phyloP scores from a whole-genome alignment of 2,113 vertebrate genomes.

The Noctilio leporinus region DNA sequence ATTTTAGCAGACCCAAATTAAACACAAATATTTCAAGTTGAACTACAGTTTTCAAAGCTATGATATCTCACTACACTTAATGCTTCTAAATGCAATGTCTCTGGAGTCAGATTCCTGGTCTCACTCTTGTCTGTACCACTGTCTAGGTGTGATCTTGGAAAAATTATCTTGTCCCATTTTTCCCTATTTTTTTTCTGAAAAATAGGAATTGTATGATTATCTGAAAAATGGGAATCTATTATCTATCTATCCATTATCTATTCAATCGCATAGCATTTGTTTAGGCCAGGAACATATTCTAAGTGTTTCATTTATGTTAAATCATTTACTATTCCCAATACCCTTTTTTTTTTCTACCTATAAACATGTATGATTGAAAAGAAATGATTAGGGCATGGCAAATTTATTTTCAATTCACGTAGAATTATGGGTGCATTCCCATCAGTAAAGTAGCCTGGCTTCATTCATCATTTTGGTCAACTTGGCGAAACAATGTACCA shows the following conservation, averaged over 20 bases:
- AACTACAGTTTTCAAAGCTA: background rate
- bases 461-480: background rate
- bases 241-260: background rate
- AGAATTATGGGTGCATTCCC: background rate
- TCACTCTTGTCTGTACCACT: background rate
- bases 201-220: background rate
- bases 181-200: background rate
- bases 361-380: background rate
- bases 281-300: background rate
- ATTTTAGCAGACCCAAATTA: background rate
- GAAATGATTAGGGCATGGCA: background rate
- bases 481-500: background rate
- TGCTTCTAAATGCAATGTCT: background rate
- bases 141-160: background rate
- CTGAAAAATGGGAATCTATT: background rate
- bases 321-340: background rate
- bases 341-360: background rate
- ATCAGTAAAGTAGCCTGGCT: background rate
- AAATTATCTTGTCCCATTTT: background rate
- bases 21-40: background rate
- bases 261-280: background rate
- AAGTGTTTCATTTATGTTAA: background rate
- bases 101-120: background rate
- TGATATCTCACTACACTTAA: background rate
- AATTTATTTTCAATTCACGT: background rate